A percentile compares a stretch with the other conserved stretches of the same genome.
These are phyloP conservation scores for Takifugu ocellatus DNA, from an alignment of 2,797 vertebrate genomes.

Conservation along the genomic window DNA sequence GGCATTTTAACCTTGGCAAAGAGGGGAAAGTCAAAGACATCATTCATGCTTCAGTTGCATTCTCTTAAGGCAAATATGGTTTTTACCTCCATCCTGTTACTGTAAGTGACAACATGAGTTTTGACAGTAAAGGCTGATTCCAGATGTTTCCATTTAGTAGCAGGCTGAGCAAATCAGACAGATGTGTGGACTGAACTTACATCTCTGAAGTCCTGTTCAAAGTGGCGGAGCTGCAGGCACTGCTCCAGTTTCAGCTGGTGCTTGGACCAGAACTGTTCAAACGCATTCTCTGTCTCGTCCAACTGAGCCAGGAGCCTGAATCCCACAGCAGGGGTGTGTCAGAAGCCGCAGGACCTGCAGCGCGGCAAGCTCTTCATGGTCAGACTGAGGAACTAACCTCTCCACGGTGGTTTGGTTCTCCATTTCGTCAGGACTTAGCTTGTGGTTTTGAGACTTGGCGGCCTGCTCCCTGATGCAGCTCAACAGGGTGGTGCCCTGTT, in stretches of 20 bases:
- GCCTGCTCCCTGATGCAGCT: conserved; percentile 86
- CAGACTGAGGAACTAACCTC: conserved; percentile 69
- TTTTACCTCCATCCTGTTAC: not conserved
- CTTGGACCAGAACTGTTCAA: conserved; percentile 90
- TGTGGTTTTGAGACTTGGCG: conserved; percentile 76
- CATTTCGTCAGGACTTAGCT: conserved; percentile 83
- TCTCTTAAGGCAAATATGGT: not conserved
- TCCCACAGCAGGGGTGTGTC: conserved; percentile 36
- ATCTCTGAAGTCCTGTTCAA: conserved; percentile 92
- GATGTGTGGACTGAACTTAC: conserved; percentile 48
- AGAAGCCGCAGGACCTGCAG: not conserved
- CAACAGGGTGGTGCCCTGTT: conserved; percentile 87
- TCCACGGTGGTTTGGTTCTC: conserved; percentile 90
- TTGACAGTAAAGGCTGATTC: conserved; percentile 1
- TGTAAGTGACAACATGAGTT: conserved; percentile 8
- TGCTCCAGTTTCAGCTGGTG: conserved; percentile 91
- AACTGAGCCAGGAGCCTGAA: conserved; percentile 87
- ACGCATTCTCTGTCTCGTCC: conserved; percentile 91
- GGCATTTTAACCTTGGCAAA: conserved; percentile 82
- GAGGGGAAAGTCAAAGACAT: not conserved
- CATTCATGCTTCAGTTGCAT: too few relatives aligned
- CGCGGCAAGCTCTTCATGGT: not conserved
- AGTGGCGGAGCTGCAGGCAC: conserved; percentile 89
- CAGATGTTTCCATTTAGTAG: not conserved
- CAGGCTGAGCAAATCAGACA: conserved; percentile 16